phyloP scores from a whole-genome alignment of 1,140 invertebrate species.

The Myzus persicae region DNA sequence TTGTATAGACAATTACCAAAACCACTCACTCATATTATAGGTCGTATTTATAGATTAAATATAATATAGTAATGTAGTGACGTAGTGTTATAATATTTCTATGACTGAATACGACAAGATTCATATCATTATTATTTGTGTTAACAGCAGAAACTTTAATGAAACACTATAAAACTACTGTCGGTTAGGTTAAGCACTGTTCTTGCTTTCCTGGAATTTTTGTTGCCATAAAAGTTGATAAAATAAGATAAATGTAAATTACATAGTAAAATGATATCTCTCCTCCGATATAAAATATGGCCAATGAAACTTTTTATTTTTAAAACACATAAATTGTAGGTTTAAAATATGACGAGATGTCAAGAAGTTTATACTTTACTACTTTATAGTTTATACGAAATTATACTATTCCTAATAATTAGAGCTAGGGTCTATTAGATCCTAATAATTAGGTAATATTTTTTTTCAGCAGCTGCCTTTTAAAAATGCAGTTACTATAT shows the following conservation, averaged over 20 bases:
- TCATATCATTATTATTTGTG: neutral
- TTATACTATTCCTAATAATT: neutral
- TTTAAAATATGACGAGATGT: neutral
- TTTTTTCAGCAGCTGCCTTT: neutral
- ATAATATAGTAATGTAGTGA: no score
- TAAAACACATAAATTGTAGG: neutral
- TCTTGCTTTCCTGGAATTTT: neutral
- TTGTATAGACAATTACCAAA: no score
- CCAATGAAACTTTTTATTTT: neutral
- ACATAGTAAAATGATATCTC: neutral
- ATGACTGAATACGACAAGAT: no score
- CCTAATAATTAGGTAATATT: neutral
- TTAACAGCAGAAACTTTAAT: neutral
- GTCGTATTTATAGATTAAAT: no score
- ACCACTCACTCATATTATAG: no score
- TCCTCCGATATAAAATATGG: neutral
- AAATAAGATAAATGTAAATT: neutral
- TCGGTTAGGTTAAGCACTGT: neutral
- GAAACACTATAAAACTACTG: neutral
- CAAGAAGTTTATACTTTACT: neutral
- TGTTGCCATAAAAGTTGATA: neutral
- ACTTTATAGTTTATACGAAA: neutral
- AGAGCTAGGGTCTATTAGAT: neutral
- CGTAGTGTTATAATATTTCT: no score
- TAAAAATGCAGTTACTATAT: neutral